A percentile compares a stretch with the other conserved stretches of the same genome.
phyloP scores from a whole-genome alignment of 2,113 vertebrate species.

The Catharus fuscescens region DNA sequence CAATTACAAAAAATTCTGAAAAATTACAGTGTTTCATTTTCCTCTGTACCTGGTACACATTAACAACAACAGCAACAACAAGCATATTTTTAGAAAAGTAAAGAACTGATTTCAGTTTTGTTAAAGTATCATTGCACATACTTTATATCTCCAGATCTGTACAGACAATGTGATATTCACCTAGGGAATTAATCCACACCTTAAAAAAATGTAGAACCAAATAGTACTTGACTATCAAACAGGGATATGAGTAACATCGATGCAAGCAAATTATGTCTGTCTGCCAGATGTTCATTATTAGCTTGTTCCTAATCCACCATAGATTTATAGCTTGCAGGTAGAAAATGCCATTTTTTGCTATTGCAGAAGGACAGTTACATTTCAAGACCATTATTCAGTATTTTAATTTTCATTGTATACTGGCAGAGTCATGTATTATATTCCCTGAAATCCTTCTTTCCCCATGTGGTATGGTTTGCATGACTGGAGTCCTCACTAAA shows the following conservation, averaged over 20 bases:
- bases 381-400: conserved; percentile 9
- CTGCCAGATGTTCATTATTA: background rate
- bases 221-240: background rate
- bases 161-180: background rate
- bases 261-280: background rate
- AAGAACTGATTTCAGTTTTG: background rate
- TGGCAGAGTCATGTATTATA: background rate
- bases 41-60: background rate
- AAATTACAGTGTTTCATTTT: background rate
- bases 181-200: background rate
- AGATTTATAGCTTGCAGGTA: background rate
- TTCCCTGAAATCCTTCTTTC: background rate
- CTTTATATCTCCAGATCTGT: background rate
- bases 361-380: background rate
- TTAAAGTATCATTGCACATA: background rate
- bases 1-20: background rate
- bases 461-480: background rate
- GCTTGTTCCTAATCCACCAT: background rate
- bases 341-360: background rate
- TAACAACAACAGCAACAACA: background rate
- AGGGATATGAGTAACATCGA: background rate
- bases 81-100: background rate
- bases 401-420: background rate
- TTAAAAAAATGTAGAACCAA: conserved; percentile 14
- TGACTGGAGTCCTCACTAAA: background rate